Conservation (phyloP, 2,113 vertebrate genomes). For the Cnemophilus loriae region DNA sequence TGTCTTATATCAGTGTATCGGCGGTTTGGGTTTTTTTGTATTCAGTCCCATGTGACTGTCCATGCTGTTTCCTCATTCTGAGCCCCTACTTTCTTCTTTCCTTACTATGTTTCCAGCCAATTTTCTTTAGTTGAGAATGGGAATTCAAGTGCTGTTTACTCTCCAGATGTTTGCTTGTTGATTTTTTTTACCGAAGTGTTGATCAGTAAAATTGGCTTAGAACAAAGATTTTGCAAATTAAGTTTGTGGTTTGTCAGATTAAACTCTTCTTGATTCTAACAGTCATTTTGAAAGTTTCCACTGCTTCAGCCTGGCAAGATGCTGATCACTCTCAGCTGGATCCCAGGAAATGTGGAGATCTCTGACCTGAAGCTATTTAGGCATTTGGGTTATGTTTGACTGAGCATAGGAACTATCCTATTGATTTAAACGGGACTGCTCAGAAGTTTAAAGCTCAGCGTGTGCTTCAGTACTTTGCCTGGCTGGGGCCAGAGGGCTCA, state of each 20-base stretch:
- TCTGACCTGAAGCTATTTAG: conserved; percentile 2
- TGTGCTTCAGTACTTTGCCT: not conserved
- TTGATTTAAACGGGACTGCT: not conserved
- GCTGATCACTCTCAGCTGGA: not conserved
- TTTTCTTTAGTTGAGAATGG: not conserved
- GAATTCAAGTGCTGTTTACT: not conserved
- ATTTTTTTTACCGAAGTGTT: not conserved
- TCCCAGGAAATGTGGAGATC: not conserved
- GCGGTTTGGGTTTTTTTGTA: not conserved
- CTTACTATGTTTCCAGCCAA: not conserved
- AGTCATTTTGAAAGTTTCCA: not conserved
- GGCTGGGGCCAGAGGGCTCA: not conserved
- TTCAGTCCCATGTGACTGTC: not conserved
- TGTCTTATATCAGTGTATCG: not conserved
- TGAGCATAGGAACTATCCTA: not conserved
- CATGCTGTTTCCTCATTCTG: not conserved
- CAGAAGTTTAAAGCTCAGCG: not conserved
- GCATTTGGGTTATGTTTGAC: not conserved
- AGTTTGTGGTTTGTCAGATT: not conserved
- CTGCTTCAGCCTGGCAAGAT: not conserved
- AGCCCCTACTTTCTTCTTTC: not conserved
- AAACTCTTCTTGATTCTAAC: not conserved
- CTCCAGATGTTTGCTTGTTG: not conserved
- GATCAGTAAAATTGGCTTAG: not conserved
- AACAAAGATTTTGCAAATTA: not conserved